Conservation (phyloP, 2,113 vertebrate species). For the Anguilla rostrata region DNA sequence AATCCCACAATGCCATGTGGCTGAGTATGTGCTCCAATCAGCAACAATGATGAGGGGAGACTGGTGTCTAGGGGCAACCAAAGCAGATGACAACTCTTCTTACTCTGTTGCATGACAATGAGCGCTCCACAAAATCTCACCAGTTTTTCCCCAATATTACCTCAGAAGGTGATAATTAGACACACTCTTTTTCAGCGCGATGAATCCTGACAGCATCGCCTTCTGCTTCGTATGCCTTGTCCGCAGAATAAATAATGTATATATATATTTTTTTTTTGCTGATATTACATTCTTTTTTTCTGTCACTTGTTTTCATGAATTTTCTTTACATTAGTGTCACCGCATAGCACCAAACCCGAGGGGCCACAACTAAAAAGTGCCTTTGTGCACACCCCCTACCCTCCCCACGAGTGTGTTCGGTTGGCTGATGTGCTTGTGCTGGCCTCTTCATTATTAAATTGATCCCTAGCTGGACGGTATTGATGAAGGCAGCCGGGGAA, state of each 20-base stretch:
- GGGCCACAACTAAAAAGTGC: conserved; percentile 72
- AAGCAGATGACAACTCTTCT: not conserved
- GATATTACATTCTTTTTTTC: not conserved
- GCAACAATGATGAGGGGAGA: not conserved
- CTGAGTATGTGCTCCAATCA: conserved; percentile 2
- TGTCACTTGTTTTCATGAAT: conserved; percentile 17
- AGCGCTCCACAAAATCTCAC: conserved; percentile 17
- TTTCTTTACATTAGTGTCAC: conserved; percentile 48
- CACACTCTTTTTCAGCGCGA: conserved; percentile 5
- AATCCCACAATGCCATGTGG: conserved; percentile 71
- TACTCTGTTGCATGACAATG: not conserved
- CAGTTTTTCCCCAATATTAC: conserved; percentile 28
- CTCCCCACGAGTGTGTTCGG: conserved; percentile 64
- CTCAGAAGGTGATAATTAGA: conserved; percentile 28
- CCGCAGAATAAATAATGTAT: not conserved
- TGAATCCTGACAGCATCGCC: conserved; percentile 17
- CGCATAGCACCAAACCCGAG: conserved; percentile 54
- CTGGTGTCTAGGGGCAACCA: not conserved
- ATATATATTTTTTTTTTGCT: not conserved
- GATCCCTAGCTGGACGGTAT: conserved; percentile 69
- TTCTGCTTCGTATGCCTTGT: not conserved
- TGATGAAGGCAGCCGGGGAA: conserved; percentile 68
- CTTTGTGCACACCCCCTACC: conserved; percentile 59
- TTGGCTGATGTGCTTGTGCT: conserved; percentile 61
- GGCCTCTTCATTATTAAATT: conserved; percentile 80